Evolutionary conservation across 2,797 vertebrate genomes (phyloP).

Genomic region (Sebastes steindachneri): DNA sequence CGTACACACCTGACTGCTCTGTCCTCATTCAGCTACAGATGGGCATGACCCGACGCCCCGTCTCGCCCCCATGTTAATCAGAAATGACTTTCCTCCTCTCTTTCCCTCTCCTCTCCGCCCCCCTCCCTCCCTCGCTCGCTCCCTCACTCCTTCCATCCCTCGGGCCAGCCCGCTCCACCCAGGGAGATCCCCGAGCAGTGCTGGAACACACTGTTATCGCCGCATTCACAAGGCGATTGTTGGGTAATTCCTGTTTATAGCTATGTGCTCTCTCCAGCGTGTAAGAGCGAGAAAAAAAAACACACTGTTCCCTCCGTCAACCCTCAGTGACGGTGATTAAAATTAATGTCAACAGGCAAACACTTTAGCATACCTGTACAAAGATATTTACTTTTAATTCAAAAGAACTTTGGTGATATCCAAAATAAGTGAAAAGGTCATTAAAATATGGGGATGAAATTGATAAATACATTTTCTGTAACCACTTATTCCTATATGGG

Average conservation of each 20-base stretch:
- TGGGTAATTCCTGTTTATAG: slow-evolving; percentile 94
- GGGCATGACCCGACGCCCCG: slow-evolving; percentile 64
- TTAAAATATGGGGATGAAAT: neutral
- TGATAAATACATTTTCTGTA: neutral
- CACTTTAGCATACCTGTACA: neutral
- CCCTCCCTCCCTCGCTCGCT: slow-evolving; percentile 57
- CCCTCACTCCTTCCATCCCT: slow-evolving; percentile 67
- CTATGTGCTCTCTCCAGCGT: slow-evolving; percentile 84
- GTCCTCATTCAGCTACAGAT: slow-evolving; percentile 25
- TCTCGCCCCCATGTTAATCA: slow-evolving; percentile 81
- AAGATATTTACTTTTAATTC: neutral
- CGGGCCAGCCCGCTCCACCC: slow-evolving; percentile 70
- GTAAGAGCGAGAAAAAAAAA: slow-evolving; percentile 79
- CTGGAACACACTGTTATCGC: slow-evolving; percentile 95
- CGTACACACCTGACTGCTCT: slow-evolving; percentile 25
- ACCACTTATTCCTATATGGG: neutral
- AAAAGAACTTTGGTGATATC: neutral
- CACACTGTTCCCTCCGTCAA: slow-evolving; percentile 74
- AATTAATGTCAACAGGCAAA: slow-evolving; percentile 26
- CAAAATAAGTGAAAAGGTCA: neutral
- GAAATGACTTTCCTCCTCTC: slow-evolving; percentile 61
- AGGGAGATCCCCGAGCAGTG: slow-evolving; percentile 87
- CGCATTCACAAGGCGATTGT: slow-evolving; percentile 93
- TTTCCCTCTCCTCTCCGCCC: slow-evolving; percentile 62
- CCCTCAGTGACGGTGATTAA: slow-evolving; percentile 66